Conservation (phyloP, 2,113 vertebrate species). For the Ameiurus melas region DNA sequence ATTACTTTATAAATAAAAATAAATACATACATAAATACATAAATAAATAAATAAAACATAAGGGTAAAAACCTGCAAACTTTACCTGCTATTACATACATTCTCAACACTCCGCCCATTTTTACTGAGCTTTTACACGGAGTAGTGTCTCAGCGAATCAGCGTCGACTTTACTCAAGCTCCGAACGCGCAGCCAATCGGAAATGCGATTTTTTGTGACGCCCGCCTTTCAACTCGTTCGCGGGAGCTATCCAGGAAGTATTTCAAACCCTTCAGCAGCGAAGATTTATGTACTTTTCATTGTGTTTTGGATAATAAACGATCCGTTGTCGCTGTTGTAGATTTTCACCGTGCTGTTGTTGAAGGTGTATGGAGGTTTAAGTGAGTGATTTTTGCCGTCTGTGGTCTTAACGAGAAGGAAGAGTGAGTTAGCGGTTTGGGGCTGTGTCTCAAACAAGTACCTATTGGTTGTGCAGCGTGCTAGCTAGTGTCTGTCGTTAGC, state of each 20-base stretch:
- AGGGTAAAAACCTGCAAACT: neutral
- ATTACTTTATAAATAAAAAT: too few species aligned
- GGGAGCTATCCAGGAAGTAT: conserved; percentile 66
- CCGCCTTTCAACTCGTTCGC: conserved; percentile 71
- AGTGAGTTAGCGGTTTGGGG: conserved; percentile 10
- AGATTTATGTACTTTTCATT: neutral
- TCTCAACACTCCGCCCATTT: neutral
- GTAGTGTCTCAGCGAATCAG: conserved; percentile 56
- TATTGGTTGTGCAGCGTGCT: neutral
- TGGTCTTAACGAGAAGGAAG: neutral
- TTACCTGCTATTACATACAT: conserved; percentile 8
- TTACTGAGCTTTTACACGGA: neutral
- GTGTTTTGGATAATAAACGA: neutral
- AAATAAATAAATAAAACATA: neutral
- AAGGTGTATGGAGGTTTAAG: neutral
- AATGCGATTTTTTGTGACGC: conserved; percentile 46
- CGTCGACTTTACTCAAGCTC: conserved; percentile 53
- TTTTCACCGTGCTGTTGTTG: neutral
- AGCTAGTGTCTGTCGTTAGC: too few species aligned
- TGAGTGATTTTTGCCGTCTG: neutral
- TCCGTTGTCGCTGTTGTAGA: neutral
- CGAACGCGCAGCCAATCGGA: conserved; percentile 57
- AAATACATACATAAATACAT: neutral
- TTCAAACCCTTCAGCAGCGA: too few species aligned
- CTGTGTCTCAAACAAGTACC: neutral